A percentile compares a stretch with the other conserved stretches of the same genome.
Evolutionary conservation across 2,797 vertebrate species (phyloP).

Genomic region (Australoheros facetus): DNA sequence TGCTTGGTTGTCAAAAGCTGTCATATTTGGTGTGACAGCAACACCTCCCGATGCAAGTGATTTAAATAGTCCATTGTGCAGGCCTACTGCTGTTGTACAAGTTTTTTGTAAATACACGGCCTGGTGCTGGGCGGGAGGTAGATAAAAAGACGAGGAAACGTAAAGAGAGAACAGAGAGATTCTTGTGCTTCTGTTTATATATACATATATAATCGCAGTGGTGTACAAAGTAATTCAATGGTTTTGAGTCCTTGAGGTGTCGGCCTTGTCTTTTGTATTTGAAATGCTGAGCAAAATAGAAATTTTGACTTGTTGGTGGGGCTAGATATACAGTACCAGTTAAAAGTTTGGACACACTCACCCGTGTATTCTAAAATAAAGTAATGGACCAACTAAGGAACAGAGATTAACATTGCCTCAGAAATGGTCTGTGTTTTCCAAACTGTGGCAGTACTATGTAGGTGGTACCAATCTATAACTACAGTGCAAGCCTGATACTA

Average conservation of each 20-base stretch:
- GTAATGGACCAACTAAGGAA: background rate
- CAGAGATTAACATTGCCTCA: background rate
- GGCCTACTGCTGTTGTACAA: conserved; percentile 3
- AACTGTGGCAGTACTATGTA: background rate
- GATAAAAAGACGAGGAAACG: background rate
- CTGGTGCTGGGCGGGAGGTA: conserved; percentile 8
- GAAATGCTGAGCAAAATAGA: background rate
- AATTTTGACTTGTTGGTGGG: background rate
- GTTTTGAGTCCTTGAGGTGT: background rate
- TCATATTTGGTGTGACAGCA: conserved; percentile 59
- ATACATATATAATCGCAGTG: background rate
- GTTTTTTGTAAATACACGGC: conserved; percentile 12
- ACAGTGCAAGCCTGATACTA: background rate
- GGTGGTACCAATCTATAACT: background rate
- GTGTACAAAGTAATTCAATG: background rate
- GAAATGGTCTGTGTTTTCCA: background rate
- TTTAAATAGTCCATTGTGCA: conserved; percentile 64
- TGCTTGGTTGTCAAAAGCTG: conserved; percentile 64
- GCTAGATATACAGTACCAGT: background rate
- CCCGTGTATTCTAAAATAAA: background rate
- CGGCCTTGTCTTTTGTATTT: background rate
- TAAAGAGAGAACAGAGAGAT: background rate
- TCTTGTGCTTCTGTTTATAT: background rate
- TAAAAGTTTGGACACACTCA: too few relatives aligned
- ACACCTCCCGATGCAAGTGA: conserved; percentile 56